Evolutionary conservation across 23 tunicate species (phyloP).

Genomic region (Oikopleura vanhoeffeni): DNA sequence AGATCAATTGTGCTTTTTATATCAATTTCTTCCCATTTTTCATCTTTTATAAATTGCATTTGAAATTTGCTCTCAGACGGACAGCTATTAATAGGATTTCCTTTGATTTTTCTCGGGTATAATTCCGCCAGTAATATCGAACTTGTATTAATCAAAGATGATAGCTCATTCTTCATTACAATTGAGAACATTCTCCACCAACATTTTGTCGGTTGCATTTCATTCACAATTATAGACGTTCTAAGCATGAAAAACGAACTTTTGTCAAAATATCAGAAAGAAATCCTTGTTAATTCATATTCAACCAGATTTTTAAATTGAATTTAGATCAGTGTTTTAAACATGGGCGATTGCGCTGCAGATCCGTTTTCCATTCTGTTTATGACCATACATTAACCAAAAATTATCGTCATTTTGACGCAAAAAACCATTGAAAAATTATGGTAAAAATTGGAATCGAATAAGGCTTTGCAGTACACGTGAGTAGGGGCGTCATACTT

Average conservation of each 20-base stretch:
- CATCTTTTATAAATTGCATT: not conserved
- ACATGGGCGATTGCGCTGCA: no score
- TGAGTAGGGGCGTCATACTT: no score
- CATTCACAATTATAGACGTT: not conserved
- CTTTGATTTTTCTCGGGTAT: not conserved
- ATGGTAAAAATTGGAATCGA: no score
- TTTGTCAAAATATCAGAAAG: not conserved
- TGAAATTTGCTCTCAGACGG: not conserved
- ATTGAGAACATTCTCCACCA: not conserved
- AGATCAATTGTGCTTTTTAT: not conserved
- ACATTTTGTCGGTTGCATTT: not conserved
- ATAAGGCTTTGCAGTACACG: no score
- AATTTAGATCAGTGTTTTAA: no score
- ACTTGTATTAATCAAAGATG: slow-evolving; percentile 1
- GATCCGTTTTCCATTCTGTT: no score
- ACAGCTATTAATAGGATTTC: not conserved
- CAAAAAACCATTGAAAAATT: no score
- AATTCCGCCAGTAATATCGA: not conserved
- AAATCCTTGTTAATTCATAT: no score
- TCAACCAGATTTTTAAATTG: no score
- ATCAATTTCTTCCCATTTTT: not conserved
- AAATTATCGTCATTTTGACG: no score
- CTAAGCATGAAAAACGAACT: not conserved
- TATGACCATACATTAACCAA: no score
- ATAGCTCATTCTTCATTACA: not conserved